phyloP scores from a whole-genome alignment of 2,113 vertebrate species.

The Rhynchomys soricoides region DNA sequence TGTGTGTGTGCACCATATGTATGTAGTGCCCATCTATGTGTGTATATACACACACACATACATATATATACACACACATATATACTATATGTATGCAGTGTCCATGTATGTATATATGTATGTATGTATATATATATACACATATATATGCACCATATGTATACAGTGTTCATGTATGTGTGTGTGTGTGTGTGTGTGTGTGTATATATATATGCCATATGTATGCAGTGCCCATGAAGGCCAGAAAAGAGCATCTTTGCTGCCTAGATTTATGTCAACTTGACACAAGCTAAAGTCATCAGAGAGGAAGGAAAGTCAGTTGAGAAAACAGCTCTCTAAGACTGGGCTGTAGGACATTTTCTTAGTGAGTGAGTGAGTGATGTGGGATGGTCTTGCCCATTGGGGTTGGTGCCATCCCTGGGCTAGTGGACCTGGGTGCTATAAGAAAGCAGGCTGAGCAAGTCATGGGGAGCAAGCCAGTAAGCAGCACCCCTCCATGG shows the following conservation, averaged over 20 bases:
- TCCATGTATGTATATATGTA: not conserved
- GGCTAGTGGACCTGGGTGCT: not conserved
- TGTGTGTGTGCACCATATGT: not conserved
- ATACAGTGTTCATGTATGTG: not conserved
- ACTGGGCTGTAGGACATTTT: not conserved
- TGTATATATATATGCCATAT: not conserved
- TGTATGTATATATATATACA: rapidly evolving
- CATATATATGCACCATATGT: too few species aligned
- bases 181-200: not conserved
- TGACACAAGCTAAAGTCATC: not conserved
- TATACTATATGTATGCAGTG: too few species aligned
- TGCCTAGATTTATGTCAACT: not conserved
- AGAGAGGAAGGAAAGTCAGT: not conserved
- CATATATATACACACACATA: too few species aligned
- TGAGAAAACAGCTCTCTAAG: not conserved
- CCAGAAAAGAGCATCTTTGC: not conserved
- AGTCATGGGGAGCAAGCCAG: not conserved
- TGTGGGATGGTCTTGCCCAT: not conserved
- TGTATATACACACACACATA: not conserved
- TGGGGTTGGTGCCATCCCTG: not conserved
- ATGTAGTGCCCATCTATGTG: not conserved
- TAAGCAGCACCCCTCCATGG: not conserved
- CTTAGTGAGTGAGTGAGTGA: not conserved
- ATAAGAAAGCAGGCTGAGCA: not conserved
- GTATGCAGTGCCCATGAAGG: not conserved